Evolutionary conservation across 23 tunicate genomes (phyloP), one percentile per base, ranked within the genome.

Genomic region (Ciona savignyi): DNA sequence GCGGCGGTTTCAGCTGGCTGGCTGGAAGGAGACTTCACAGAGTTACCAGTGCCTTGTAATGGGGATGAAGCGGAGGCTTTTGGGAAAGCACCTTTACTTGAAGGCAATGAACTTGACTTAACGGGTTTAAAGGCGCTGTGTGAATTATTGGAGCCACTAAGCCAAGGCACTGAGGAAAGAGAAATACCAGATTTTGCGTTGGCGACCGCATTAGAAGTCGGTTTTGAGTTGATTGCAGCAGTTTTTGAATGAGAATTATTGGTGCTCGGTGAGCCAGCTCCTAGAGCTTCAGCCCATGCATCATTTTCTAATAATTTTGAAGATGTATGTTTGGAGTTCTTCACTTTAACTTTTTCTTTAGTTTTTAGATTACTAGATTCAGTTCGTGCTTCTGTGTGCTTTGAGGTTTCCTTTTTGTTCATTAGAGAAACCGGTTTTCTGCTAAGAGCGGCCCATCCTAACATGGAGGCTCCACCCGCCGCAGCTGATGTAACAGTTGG

Each of bases 381-480:
- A 1, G 70, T 33, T 26, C 70, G 76, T 23, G 65, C 20, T 23
- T 85, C 76, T 23, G 70, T 35, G 20, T 15, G 24, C 25, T 76
- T 76, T 2, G 70, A 6, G 11, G 27, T 28, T 42, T 42, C 56
- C 15, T 70, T 25, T 34, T 69, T 77, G 32, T 65, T 35, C 4
- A 35, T 32, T 2, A 68, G 27, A 4, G 68, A 27, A 25, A 62
- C 49, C 2, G 82, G 70, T 77, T 88, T 88, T 27, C 86, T 80
- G 33, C 95, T 81, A 22, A 88, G 72, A 0, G 87, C 80, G 0
- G 95, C 95, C 95, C 95, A 88, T 0, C 95, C 95, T 66, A 81
- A 76, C 74, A 88, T 22, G 15, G 95, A 84, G 30, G 71, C 83
- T n/a, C n/a, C n/a, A 27, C 76, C 80, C 26, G 35, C 28, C 6